These are phyloP conservation scores for Hypomecis atomaria DNA, from an alignment of 2,888 invertebrate genomes.

Conservation along the genomic window DNA sequence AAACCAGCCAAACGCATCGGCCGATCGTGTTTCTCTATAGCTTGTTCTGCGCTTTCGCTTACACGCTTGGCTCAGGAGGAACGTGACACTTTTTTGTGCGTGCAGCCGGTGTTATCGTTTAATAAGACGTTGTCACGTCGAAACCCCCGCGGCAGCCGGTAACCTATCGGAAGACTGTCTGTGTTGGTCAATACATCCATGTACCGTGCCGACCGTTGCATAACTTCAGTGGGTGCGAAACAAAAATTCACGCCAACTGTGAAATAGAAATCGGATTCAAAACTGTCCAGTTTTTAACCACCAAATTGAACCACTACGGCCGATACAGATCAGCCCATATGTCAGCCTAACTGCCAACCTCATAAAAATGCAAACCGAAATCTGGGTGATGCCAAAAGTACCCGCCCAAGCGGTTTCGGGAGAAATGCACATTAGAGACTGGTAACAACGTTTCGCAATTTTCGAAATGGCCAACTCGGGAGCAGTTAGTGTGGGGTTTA, in stretches of 20 bases:
- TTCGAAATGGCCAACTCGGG: slow-evolving; percentile 39
- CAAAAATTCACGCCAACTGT: too few relatives aligned
- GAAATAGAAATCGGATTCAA: not conserved
- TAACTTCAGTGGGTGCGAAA: too few relatives aligned
- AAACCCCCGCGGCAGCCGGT: not conserved
- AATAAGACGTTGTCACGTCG: too few relatives aligned
- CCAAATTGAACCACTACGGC: slow-evolving; percentile 14
- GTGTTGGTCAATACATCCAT: too few relatives aligned
- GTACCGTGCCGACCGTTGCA: too few relatives aligned
- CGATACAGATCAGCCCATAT: slow-evolving; percentile 21
- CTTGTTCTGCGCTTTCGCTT: too few relatives aligned
- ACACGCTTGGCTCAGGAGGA: too few relatives aligned
- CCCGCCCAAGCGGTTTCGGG: slow-evolving; percentile 27
- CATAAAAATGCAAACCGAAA: slow-evolving; percentile 35
- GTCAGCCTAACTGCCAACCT: slow-evolving; percentile 22
- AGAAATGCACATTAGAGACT: slow-evolving; percentile 43
- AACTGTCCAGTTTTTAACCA: not conserved
- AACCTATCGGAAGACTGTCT: too few relatives aligned
- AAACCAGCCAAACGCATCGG: too few relatives aligned
- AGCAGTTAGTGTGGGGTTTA: slow-evolving; percentile 32
- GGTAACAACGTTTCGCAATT: slow-evolving; percentile 43
- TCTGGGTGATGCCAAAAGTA: slow-evolving; percentile 28
- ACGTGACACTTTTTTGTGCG: too few relatives aligned
- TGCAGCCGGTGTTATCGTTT: too few relatives aligned
- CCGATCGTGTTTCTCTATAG: too few relatives aligned